Conservation (phyloP, 2,888 invertebrate genomes). For the Plagodis dolabraria region DNA sequence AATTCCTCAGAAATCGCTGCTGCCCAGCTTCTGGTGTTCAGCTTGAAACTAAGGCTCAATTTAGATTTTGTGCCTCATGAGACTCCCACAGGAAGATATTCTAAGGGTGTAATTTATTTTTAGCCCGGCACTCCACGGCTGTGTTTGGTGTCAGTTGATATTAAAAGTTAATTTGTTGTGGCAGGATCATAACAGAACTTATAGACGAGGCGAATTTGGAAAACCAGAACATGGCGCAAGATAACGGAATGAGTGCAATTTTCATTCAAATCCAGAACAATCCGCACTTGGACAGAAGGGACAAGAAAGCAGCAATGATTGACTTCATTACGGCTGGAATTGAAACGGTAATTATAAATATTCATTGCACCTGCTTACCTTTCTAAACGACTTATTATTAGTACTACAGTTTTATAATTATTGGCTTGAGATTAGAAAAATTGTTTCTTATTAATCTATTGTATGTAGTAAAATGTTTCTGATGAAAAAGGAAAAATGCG, state of each 20-base stretch:
- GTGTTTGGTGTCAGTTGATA: background rate
- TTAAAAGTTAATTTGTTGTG: conserved; percentile 31
- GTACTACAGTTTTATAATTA: too few species aligned
- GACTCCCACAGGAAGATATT: too few species aligned
- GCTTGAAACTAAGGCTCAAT: too few species aligned
- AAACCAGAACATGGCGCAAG: conserved; percentile 81
- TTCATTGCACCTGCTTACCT: background rate
- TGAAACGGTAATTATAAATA: conserved; percentile 86
- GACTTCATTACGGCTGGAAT: conserved; percentile 95
- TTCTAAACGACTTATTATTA: too few species aligned
- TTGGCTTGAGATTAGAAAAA: too few species aligned
- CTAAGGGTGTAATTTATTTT: background rate
- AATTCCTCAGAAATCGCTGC: too few species aligned
- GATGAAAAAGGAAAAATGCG: too few species aligned
- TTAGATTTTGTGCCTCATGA: too few species aligned
- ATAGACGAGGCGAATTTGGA: conserved; percentile 88
- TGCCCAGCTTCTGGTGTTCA: too few species aligned
- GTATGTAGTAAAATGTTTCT: too few species aligned
- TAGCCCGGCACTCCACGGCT: background rate
- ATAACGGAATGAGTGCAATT: conserved; percentile 88
- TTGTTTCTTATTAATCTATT: too few species aligned
- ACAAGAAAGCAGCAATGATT: conserved; percentile 93
- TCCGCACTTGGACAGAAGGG: conserved; percentile 89
- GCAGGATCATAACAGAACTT: conserved; percentile 91
- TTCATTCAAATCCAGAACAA: conserved; percentile 90